Evolutionary conservation across 1,140 invertebrate species (phyloP).

Genomic region (Gyrodactylus bullatarudis): DNA sequence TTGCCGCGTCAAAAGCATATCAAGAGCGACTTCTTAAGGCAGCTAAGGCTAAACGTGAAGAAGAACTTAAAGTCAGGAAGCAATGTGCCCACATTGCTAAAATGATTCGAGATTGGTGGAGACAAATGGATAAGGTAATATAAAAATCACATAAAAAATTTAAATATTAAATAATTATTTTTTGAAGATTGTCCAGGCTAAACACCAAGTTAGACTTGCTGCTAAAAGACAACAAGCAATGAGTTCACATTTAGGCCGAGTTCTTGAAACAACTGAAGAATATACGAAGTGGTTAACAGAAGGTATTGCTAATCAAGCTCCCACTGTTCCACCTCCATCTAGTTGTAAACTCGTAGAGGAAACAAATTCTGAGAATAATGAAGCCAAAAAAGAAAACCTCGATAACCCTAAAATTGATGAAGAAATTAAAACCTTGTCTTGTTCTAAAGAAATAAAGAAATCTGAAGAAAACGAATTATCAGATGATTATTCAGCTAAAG

Average conservation of each 20-base stretch:
- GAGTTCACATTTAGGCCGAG: constrained; percentile 82
- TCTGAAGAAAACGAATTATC: constrained; percentile 11
- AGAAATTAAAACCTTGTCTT: too few relatives aligned
- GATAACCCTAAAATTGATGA: constrained; percentile 9
- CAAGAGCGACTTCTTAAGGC: neutral
- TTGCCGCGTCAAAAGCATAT: neutral
- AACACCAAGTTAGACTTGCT: constrained; percentile 56
- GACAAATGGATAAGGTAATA: constrained; percentile 59
- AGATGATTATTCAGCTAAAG: constrained; percentile 10
- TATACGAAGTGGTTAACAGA: constrained; percentile 35
- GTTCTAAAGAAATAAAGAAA: constrained; percentile 9
- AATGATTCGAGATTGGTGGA: constrained; percentile 73
- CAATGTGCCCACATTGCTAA: constrained; percentile 37
- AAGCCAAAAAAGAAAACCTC: neutral
- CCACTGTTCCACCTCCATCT: neutral
- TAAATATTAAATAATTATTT: neutral
- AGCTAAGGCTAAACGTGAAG: neutral
- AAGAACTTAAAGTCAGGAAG: neutral
- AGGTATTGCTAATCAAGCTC: constrained; percentile 10
- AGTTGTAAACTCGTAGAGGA: neutral
- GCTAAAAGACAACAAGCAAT: constrained; percentile 71
- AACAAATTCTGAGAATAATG: neutral
- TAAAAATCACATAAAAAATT: neutral
- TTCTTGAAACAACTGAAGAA: constrained; percentile 90
- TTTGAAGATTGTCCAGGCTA: constrained; percentile 46